Base-by-base conservation (phyloP, 1,140 invertebrate genomes). In the Hermetia illucens region DNA sequence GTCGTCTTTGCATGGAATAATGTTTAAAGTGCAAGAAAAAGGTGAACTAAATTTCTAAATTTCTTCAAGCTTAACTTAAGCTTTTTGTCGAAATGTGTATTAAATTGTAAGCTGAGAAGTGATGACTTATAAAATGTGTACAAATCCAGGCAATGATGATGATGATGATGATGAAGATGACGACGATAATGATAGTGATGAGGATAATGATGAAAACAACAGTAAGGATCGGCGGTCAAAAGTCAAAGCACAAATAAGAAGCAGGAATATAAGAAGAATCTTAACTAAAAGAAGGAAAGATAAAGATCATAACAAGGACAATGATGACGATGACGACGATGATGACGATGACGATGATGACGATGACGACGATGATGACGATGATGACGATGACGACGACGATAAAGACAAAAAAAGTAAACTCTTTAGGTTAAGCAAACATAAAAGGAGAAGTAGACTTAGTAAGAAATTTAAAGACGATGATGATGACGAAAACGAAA, bases 161-260 rank as follows among this genome's bases (percentile, higher is more conserved):
- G 55, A 62, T 38, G 50, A 69, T 1, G 51, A 69, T 19, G 52
- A 64, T 6, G 49, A 62, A 4, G 44, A 64, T 47, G 61, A 63
- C 48, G 50, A 60, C 38, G 54, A 66, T 22, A 50, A 63, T 39
- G 57, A 62, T 15, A 53, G 62, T 50, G 58, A 64, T 29, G 57
- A 64, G 48, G 63, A 65, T 45, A 60, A 67, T 48, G 63, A 69
- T 42, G 59, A 67, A 48, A 61, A 68, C 34, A 56, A 65, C 31
- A 51, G 65, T 39, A 56, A 66, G 34, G 56, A 68, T 45, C 45
- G 55, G 65, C 42, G 53, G 64, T 48, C 55, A 59, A 27, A 51
- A 58, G 36, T 48, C 61, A 21, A 48, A 48, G 39, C 49, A 52
- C 31, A 50, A 51, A 33, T 43, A 42, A 22, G 43, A 44, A 40